Evolutionary conservation across 1,140 invertebrate species (phyloP), one percentile per base, ranked within the genome.

Genomic region (Drosophila murphyi): DNA sequence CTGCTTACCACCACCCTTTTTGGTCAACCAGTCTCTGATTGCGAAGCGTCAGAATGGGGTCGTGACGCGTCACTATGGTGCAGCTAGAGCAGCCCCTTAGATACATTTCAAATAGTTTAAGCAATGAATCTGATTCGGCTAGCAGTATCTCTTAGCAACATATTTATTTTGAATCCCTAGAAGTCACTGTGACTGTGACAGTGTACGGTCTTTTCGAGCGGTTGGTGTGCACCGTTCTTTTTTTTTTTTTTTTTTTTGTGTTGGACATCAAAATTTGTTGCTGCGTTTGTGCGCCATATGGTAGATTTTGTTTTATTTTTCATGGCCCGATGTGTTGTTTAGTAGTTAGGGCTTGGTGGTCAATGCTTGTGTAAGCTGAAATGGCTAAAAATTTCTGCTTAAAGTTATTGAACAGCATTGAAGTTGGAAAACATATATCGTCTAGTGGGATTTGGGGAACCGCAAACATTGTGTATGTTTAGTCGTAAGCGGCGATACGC

Each of bases 1-100:
- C 20, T 54, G n/a, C 52, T n/a, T 64, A 43, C 39, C 47, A 32
- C 59, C n/a, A 28, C 7, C 35, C 41, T 10, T 39, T 45, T 50
- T 10, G 20, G 31, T 50, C 41, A 34, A n/a, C n/a, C 32, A 7
- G 59, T 2, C 10, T 3, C n/a, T 41, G 55, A 47, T 31, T 60
- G 43, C 43, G 8, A 4, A 5, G 20, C 5, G 20, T 10, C n/a
- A 41, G 12, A 65, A 10, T 34, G 32, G 59, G 50, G 32, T 65
- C 5, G 20, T 34, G 8, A 12, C 28, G 45, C 6, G 35, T 43
- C 37, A 28, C 12, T n/a, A 64, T 35, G 28, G 6, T 64, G n/a
- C 12, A 35, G 31, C 8, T 35, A 20, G 32, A 31, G 31, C n/a
- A 60, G 10, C 48, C 29, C 8, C 20, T 39, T 4, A 43, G n/a